Evolutionary conservation across 2,797 vertebrate species (phyloP).

Genomic region (Semotilus atromaculatus): DNA sequence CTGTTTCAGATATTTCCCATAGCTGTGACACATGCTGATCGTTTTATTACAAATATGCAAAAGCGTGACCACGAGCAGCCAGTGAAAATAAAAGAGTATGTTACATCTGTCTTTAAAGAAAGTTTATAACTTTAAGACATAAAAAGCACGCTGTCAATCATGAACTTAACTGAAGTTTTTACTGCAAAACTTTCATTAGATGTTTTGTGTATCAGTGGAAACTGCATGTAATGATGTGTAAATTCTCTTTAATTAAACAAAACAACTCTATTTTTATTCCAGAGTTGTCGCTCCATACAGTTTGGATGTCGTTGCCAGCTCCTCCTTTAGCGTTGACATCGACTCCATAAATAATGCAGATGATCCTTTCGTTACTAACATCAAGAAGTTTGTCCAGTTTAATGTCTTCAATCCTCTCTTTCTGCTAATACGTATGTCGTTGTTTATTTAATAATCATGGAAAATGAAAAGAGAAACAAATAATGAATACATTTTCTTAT

Average conservation of each 20-base stretch:
- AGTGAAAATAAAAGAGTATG: slow-evolving; percentile 82
- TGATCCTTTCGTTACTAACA: slow-evolving; percentile 74
- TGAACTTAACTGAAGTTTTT: background rate
- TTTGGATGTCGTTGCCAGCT: slow-evolving; percentile 82
- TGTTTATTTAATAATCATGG: background rate
- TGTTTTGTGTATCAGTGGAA: background rate
- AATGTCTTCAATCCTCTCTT: slow-evolving; percentile 61
- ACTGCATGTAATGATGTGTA: background rate
- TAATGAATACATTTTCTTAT: background rate
- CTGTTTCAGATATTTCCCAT: slow-evolving; percentile 83
- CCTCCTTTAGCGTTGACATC: slow-evolving; percentile 82
- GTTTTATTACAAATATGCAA: slow-evolving; percentile 77
- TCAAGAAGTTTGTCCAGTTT: slow-evolving; percentile 78
- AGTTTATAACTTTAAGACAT: background rate
- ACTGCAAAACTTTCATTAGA: background rate
- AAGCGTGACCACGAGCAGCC: slow-evolving; percentile 65
- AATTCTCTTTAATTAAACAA: slow-evolving; percentile 68
- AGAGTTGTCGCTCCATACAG: slow-evolving; percentile 82
- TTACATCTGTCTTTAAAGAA: background rate
- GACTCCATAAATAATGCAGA: slow-evolving; percentile 83
- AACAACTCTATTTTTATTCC: slow-evolving; percentile 68
- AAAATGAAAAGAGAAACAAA: background rate
- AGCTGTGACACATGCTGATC: slow-evolving; percentile 77
- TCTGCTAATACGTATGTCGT: slow-evolving; percentile 63
- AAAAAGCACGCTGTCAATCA: background rate